Conservation (phyloP, 2,888 invertebrate genomes). For the Syrphus vitripennis region DNA sequence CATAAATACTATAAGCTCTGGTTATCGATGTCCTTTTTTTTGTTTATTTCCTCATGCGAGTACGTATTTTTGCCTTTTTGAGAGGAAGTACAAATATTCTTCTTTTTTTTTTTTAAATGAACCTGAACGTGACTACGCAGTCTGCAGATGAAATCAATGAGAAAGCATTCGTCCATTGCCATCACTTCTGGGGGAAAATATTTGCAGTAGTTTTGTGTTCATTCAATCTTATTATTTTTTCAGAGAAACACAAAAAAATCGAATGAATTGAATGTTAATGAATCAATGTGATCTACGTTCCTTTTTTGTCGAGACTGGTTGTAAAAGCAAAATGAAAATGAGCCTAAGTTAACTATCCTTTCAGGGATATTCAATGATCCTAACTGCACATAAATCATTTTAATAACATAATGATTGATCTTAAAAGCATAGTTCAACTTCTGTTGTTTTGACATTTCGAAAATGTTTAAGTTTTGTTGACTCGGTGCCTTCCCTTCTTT, state of each 20-base stretch:
- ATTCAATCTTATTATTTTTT: not conserved
- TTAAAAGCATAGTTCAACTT: too few relatives aligned
- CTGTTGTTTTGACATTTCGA: too few relatives aligned
- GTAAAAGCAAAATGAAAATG: conserved; percentile 72
- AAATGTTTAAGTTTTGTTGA: too few relatives aligned
- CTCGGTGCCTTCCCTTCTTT: too few relatives aligned
- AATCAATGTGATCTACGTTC: conserved; percentile 21
- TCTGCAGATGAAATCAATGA: not conserved
- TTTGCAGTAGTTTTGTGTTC: not conserved
- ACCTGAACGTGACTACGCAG: not conserved
- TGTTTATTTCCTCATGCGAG: not conserved
- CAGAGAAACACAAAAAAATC: conserved; percentile 22
- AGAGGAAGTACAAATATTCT: too few relatives aligned
- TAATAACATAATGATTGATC: too few relatives aligned
- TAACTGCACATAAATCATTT: too few relatives aligned
- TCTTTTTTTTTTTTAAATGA: too few relatives aligned
- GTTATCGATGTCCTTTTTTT: conserved; percentile 46
- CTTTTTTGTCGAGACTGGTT: conserved; percentile 44
- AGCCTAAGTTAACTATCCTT: not conserved
- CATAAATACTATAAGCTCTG: conserved; percentile 25
- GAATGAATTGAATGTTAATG: conserved; percentile 66
- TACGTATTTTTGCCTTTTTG: too few relatives aligned
- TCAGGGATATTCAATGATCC: too few relatives aligned
- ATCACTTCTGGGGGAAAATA: not conserved
- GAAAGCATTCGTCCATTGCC: not conserved